Conservation (phyloP, 2,113 vertebrate genomes). For the Toxotes jaculatrix region DNA sequence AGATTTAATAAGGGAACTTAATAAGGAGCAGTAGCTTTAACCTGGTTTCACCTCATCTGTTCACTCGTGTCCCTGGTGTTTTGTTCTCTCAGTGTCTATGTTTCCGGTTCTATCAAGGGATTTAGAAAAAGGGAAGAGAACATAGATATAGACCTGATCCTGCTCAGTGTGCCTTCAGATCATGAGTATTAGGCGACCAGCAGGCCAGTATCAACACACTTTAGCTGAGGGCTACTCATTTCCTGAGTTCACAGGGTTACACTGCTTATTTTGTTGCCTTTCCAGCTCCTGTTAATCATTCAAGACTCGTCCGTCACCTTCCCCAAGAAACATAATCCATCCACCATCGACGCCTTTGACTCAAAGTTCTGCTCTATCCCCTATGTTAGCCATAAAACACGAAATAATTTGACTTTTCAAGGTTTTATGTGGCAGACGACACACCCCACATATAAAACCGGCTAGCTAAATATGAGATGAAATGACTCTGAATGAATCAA, state of each 20-base stretch:
- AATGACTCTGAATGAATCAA: not conserved
- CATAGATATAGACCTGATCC: not conserved
- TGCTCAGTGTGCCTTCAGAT: not conserved
- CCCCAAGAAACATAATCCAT: not conserved
- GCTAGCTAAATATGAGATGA: not conserved
- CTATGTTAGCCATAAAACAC: not conserved
- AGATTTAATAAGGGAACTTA: conserved; percentile 45
- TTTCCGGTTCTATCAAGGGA: conserved; percentile 6
- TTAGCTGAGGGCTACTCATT: conserved; percentile 33
- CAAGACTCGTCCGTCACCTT: not conserved
- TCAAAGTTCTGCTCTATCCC: not conserved
- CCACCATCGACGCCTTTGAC: not conserved
- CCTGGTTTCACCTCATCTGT: not conserved
- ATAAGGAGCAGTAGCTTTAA: conserved; percentile 12
- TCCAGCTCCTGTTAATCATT: conserved; percentile 2
- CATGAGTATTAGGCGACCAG: not conserved
- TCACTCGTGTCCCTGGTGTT: not conserved
- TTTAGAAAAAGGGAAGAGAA: not conserved
- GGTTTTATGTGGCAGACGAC: not conserved
- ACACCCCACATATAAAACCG: not conserved
- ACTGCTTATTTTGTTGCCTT: not conserved
- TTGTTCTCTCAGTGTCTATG: not conserved
- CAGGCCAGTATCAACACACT: not conserved
- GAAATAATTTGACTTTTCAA: conserved; percentile 23
- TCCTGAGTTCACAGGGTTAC: conserved; percentile 25